phyloP scores from a whole-genome alignment of 2,113 vertebrate genomes.

The Nesogale talazaci region DNA sequence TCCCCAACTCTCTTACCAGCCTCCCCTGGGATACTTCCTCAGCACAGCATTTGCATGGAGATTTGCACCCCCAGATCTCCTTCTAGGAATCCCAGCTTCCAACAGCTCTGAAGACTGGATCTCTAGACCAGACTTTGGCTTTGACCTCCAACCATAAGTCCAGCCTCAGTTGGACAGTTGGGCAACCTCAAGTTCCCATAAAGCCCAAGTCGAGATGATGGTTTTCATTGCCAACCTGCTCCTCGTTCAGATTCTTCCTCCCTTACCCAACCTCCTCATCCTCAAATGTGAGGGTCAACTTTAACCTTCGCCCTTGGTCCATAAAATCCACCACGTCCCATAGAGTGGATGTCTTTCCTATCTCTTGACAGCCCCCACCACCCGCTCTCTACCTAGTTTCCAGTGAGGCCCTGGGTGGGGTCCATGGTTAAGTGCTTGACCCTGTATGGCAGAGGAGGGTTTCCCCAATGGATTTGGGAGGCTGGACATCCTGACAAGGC shows the following conservation, averaged over 20 bases:
- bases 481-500: too few species aligned
- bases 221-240: not conserved
- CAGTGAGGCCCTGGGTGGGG: not conserved
- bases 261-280: not conserved
- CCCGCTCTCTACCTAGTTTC: not conserved
- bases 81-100: slow-evolving; percentile 27
- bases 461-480: not conserved
- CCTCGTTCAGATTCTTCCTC: not conserved
- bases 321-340: not conserved
- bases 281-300: not conserved
- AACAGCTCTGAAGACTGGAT: not conserved
- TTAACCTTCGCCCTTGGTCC: not conserved
- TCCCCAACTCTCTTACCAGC: not conserved
- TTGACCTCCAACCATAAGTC: not conserved
- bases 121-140: not conserved
- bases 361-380: too few species aligned
- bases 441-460: not conserved
- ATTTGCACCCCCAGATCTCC: not conserved
- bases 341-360: not conserved
- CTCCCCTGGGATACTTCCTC: not conserved
- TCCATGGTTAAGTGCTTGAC: not conserved
- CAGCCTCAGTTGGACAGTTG: not conserved
- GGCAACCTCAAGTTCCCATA: not conserved
- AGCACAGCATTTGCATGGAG: not conserved
- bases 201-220: not conserved